Evolutionary conservation across 2,888 invertebrate species (phyloP), one percentile per base, ranked within the genome.

Genomic region (Helobdella robusta): DNA sequence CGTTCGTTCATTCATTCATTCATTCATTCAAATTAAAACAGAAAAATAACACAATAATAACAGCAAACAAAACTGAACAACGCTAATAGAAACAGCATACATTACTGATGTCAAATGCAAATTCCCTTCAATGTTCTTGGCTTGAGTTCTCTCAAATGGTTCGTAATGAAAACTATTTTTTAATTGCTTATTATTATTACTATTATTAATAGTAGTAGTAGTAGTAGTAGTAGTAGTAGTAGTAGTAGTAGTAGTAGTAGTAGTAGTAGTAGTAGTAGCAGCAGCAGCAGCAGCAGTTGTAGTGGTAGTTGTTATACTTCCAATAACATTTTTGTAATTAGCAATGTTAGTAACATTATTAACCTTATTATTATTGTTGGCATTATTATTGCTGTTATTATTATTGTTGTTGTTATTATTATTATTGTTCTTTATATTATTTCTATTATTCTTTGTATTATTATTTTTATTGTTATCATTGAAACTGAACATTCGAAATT

Each of bases 161-260:
- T n/a, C n/a, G n/a, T n/a, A n/a, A n/a, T n/a, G n/a, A n/a, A n/a
- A n/a, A n/a, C n/a, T 40, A 18, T 40, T 40, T 40, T 8, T 40
- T 40, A 15, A 40, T 40, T 40, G 40, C 18, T 40, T 40, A 40
- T 40, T 40, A 40, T 18, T 40, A 15, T 40, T 40, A 40, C 18
- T 40, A 40, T 40, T 40, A 40, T 40, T 40, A 59, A 11, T 30
- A 30, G 48, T 60, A 50, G 48, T 60, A 50, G 48, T 60, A 50
- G 48, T 60, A 50, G 48, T 60, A 50, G 48, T 60, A 50, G 34
- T 63, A 61, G 60, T 63, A 61, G 60, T 63, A 61, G 60, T 63
- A 61, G 60, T 63, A 61, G 60, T 63, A 61, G 60, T 63, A 61
- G 60, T 63, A 61, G 60, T 63, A 61, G 60, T 63, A 61, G 60